Conservation (phyloP, 2,113 vertebrate species). For the Tautogolabrus adspersus region DNA sequence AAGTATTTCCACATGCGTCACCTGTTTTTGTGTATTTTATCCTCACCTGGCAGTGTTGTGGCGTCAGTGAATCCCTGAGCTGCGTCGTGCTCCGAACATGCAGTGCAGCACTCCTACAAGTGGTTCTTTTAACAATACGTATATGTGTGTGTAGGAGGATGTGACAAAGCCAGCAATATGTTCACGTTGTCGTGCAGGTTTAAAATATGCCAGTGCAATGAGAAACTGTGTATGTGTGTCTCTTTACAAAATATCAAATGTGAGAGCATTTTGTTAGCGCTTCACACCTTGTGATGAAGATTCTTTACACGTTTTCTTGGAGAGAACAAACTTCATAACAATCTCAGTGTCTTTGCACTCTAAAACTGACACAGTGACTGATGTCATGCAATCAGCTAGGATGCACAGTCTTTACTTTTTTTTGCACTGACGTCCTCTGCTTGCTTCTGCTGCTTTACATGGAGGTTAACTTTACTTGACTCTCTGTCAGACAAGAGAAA, state of each 20-base stretch:
- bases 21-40: background rate
- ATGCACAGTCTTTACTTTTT: background rate
- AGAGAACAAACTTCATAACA: slow-evolving; percentile 4
- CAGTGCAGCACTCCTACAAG: slow-evolving; percentile 14
- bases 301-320: slow-evolving; percentile 16
- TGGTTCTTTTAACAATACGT: slow-evolving; percentile 20
- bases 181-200: slow-evolving; percentile 28
- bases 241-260: slow-evolving; percentile 10
- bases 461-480: too few species aligned
- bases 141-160: slow-evolving; percentile 52
- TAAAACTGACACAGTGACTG: background rate
- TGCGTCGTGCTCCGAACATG: too few species aligned
- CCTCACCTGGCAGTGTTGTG: background rate
- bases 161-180: slow-evolving; percentile 68
- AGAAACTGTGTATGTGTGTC: background rate
- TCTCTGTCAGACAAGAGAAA: too few species aligned
- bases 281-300: slow-evolving; percentile 12
- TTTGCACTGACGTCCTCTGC: too few species aligned
- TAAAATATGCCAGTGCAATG: slow-evolving; percentile 35
- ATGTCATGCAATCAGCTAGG: background rate
- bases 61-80: background rate
- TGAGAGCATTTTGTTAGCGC: slow-evolving; percentile 15
- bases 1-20: background rate
- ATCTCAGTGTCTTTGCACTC: slow-evolving; percentile 7
- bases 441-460: too few species aligned